Conservation (phyloP, 2,113 vertebrate species). For the Phyllopteryx taeniolatus region DNA sequence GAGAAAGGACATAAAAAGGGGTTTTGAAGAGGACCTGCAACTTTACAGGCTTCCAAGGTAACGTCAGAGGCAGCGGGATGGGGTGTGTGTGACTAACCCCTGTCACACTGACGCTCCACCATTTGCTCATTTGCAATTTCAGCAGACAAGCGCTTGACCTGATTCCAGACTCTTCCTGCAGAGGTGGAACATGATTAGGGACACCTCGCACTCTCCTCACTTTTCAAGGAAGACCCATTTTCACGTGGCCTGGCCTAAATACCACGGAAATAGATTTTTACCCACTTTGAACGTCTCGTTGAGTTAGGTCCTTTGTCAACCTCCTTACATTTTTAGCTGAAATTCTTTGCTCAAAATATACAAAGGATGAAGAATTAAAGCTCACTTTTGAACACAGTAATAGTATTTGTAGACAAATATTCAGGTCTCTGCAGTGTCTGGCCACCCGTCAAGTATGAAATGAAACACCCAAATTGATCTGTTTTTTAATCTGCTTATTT, state of each 20-base stretch:
- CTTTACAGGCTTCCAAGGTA: background rate
- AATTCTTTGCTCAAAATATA: background rate
- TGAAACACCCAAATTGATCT: too few relatives aligned
- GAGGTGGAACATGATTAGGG: background rate
- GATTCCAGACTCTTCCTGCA: background rate
- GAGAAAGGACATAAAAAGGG: background rate
- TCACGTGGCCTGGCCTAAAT: background rate
- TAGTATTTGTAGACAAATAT: background rate
- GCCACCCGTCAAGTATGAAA: too few relatives aligned
- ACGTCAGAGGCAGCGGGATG: too few relatives aligned
- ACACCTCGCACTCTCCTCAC: background rate
- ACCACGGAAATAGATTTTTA: conserved; percentile 1
- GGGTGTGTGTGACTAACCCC: too few relatives aligned
- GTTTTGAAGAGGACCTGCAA: background rate
- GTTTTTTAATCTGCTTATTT: background rate
- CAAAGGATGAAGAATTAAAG: background rate
- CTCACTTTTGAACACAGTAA: background rate
- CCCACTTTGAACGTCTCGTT: background rate
- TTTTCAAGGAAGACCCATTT: background rate
- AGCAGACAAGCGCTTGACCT: background rate
- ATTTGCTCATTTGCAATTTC: background rate
- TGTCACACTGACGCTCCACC: background rate
- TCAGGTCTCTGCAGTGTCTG: background rate
- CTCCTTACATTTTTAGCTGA: background rate
- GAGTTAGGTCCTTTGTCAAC: background rate